These are phyloP conservation scores for Alentia gelatinosa DNA, from an alignment of 2,888 invertebrate genomes.

Conservation along the genomic window DNA sequence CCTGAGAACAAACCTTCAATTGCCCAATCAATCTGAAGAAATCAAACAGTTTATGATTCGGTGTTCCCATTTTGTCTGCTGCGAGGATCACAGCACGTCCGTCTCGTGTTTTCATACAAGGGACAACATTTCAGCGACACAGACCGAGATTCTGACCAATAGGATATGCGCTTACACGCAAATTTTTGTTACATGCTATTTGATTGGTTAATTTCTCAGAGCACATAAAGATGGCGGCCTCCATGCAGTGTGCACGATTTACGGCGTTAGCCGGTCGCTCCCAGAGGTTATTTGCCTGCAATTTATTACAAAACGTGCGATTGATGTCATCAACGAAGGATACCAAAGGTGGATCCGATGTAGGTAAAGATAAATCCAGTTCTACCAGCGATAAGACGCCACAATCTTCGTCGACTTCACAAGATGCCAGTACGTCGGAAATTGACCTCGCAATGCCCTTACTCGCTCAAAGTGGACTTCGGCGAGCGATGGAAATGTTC, in stretches of 20 bases:
- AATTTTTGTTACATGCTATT: background rate
- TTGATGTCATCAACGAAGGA: background rate
- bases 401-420: background rate
- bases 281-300: background rate
- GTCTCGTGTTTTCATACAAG: background rate
- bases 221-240: slow-evolving; percentile 45
- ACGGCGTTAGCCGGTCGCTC: background rate
- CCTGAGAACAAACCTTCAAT: slow-evolving; percentile 56
- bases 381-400: background rate
- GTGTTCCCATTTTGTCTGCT: slow-evolving; percentile 38
- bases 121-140: background rate
- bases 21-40: slow-evolving; percentile 57
- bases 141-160: background rate
- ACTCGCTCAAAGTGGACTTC: slow-evolving; percentile 56
- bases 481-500: slow-evolving; percentile 62
- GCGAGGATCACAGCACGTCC: background rate
- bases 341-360: background rate
- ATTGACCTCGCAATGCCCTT: background rate
- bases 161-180: background rate
- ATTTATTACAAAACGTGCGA: background rate
- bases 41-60: slow-evolving; percentile 38
- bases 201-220: background rate
- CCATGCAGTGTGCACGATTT: slow-evolving; percentile 31
- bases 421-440: too few species aligned
- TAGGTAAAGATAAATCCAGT: background rate